Evolutionary conservation across 1,140 invertebrate species (phyloP).

Genomic region (Zophobas morio): DNA sequence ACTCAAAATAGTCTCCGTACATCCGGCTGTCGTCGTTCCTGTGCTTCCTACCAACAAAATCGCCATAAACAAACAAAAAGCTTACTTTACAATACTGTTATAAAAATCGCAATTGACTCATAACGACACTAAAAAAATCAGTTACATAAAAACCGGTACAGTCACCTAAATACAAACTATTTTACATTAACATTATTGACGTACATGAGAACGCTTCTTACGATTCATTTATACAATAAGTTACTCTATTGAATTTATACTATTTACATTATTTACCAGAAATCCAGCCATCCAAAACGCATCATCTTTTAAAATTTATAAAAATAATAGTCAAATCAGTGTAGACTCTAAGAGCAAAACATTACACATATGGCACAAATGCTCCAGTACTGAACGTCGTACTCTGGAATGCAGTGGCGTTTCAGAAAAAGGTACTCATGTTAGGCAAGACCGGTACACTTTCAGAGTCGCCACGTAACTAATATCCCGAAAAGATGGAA

Average conservation of each 20-base stretch:
- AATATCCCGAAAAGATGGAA: constrained; percentile 27
- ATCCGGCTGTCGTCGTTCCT: constrained; percentile 11
- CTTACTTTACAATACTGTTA: constrained; percentile 25
- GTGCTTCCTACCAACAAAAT: constrained; percentile 15
- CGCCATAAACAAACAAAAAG: constrained; percentile 2
- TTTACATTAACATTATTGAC: constrained; percentile 36
- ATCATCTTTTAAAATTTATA: constrained; percentile 12
- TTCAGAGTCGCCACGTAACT: constrained; percentile 1
- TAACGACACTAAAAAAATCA: constrained; percentile 5
- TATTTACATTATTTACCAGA: constrained; percentile 37
- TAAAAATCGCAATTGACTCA: constrained; percentile 36
- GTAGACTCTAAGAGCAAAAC: constrained; percentile 32
- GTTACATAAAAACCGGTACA: background rate
- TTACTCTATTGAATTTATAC: constrained; percentile 1
- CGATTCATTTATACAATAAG: constrained; percentile 22
- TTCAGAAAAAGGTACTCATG: constrained; percentile 16
- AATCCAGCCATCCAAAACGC: constrained; percentile 6
- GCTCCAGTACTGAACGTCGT: background rate
- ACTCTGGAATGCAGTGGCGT: background rate
- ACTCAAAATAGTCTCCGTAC: constrained; percentile 36
- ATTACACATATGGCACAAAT: constrained; percentile 46
- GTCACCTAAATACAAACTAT: constrained; percentile 24
- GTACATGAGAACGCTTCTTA: constrained; percentile 21
- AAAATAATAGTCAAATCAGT: constrained; percentile 25
- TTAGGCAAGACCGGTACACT: constrained; percentile 22